Percentiles rank a stretch among this genome's conserved stretches.
Evolutionary conservation across 2,113 vertebrate species (phyloP).

Genomic region (Malurus alboscapulatus): DNA sequence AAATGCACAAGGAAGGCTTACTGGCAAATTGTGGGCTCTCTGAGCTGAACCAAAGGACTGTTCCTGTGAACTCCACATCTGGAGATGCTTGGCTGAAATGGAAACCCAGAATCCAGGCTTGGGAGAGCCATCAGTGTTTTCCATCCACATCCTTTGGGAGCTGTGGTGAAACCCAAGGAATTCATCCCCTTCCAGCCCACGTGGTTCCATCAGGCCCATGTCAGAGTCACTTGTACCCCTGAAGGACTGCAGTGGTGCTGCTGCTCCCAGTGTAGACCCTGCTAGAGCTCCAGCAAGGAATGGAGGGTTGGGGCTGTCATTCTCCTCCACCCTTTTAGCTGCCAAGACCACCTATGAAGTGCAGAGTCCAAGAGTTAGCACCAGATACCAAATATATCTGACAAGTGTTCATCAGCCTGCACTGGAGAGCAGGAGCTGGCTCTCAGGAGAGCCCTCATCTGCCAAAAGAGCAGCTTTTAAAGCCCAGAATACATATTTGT

Average conservation of each 20-base stretch:
- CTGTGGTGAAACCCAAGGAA: neutral
- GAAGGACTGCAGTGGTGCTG: neutral
- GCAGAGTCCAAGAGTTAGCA: neutral
- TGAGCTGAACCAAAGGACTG: neutral
- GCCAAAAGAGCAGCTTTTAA: slow-evolving; percentile 45
- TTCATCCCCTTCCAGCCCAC: neutral
- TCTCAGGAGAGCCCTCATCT: neutral
- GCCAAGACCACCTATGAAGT: slow-evolving; percentile 34
- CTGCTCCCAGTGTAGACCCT: neutral
- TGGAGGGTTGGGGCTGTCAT: neutral
- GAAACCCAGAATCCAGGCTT: neutral
- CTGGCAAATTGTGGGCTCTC: neutral
- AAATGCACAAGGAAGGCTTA: neutral
- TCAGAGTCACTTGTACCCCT: neutral
- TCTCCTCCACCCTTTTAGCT: neutral
- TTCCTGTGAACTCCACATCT: neutral
- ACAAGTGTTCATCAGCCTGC: neutral
- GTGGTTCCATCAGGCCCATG: neutral
- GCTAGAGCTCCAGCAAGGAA: neutral
- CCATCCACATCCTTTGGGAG: neutral
- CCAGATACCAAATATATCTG: slow-evolving; percentile 12
- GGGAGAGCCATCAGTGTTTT: neutral
- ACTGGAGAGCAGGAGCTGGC: slow-evolving; percentile 17
- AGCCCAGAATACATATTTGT: slow-evolving; percentile 7
- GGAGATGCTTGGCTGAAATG: neutral